Evolutionary conservation across 1,140 invertebrate species (phyloP).

Genomic region (Heliconius congener): DNA sequence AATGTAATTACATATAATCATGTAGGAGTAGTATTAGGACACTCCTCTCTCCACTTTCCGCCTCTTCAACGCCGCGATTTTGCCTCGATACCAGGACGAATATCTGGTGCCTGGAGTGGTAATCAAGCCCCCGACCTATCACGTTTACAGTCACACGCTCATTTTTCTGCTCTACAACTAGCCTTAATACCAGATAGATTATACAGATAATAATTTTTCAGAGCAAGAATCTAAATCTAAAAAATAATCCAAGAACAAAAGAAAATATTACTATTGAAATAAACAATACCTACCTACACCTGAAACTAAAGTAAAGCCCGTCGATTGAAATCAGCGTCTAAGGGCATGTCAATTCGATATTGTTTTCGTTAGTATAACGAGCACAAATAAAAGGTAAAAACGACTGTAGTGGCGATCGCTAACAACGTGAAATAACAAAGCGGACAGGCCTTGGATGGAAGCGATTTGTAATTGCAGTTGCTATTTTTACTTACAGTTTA

Average conservation of each 20-base stretch:
- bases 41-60: too few species aligned
- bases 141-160: too few species aligned
- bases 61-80: too few species aligned
- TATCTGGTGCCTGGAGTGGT: too few species aligned
- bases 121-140: too few species aligned
- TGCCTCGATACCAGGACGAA: too few species aligned
- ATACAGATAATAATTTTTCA: too few species aligned
- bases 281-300: not conserved
- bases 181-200: too few species aligned
- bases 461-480: not conserved
- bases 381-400: conserved; percentile 38
- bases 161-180: too few species aligned
- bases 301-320: not conserved
- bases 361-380: conserved; percentile 44
- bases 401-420: conserved; percentile 30
- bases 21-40: too few species aligned
- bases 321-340: conserved; percentile 26
- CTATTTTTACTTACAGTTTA: not conserved
- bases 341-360: conserved; percentile 39
- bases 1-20: too few species aligned
- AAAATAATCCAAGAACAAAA: not conserved
- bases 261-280: not conserved
- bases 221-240: too few species aligned
- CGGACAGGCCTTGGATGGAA: not conserved
- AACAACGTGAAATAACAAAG: conserved; percentile 35